Conservation (phyloP, 1,140 invertebrate species). For the Ganaspis sp. region DNA sequence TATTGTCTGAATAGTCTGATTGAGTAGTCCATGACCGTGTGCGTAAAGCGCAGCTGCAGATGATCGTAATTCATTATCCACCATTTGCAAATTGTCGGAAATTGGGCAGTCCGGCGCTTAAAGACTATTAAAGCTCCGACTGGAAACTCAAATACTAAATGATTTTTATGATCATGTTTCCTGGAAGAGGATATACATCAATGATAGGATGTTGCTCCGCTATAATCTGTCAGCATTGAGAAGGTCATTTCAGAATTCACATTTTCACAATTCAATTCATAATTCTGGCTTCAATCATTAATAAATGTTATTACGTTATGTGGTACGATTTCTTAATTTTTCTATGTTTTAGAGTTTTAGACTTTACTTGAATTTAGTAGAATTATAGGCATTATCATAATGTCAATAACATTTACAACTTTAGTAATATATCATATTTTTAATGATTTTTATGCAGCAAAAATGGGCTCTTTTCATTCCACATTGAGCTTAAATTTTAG, state of each 20-base stretch:
- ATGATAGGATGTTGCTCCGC: neutral
- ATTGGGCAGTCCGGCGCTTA: slow-evolving; percentile 19
- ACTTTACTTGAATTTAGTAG: too few species aligned
- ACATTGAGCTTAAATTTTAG: too few species aligned
- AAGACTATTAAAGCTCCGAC: neutral
- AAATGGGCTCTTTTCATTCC: too few species aligned
- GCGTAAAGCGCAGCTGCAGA: slow-evolving; percentile 23
- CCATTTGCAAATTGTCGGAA: slow-evolving; percentile 31
- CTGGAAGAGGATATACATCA: slow-evolving; percentile 11
- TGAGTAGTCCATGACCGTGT: slow-evolving; percentile 24
- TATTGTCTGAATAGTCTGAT: slow-evolving; percentile 5
- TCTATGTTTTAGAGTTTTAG: too few species aligned
- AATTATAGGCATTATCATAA: too few species aligned
- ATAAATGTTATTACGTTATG: too few species aligned
- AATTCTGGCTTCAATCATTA: too few species aligned
- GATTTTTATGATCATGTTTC: neutral
- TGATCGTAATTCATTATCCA: slow-evolving; percentile 25
- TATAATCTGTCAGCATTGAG: neutral
- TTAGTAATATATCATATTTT: too few species aligned
- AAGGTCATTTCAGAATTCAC: neutral
- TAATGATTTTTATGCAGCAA: too few species aligned
- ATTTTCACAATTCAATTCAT: neutral
- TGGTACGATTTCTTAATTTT: too few species aligned
- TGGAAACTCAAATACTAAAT: slow-evolving; percentile 11
- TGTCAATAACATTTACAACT: too few species aligned